Evolutionary conservation across 2,797 vertebrate species (phyloP).

Genomic region (Sciaenops ocellatus): DNA sequence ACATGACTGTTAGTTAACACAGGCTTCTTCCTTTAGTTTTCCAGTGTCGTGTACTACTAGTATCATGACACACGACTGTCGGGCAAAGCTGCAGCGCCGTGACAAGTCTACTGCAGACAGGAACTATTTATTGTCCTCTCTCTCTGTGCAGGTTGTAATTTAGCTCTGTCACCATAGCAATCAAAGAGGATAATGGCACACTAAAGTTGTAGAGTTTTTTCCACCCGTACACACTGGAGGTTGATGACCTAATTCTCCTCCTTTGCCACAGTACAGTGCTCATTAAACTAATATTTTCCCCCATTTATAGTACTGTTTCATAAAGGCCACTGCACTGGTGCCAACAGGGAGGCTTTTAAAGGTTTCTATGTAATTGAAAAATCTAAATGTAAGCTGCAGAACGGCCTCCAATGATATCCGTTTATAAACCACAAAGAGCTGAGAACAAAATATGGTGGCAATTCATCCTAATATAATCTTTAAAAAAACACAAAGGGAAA

Average conservation of each 20-base stretch:
- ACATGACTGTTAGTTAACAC: neutral
- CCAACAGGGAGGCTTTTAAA: conserved; percentile 16
- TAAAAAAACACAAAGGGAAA: conserved; percentile 20
- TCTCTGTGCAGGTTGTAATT: conserved; percentile 69
- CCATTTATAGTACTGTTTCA: conserved; percentile 27
- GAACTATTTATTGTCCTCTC: conserved; percentile 61
- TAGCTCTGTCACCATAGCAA: conserved; percentile 68
- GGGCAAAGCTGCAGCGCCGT: neutral
- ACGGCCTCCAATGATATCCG: conserved; percentile 14
- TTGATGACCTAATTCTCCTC: conserved; percentile 43
- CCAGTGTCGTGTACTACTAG: neutral
- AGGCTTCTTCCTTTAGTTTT: neutral
- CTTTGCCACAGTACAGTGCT: conserved; percentile 25
- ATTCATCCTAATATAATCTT: conserved; percentile 28
- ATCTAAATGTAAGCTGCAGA: conserved; percentile 22
- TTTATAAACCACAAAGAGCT: conserved; percentile 38
- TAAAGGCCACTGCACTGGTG: neutral
- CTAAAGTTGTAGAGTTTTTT: conserved; percentile 38
- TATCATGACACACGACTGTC: conserved; percentile 19
- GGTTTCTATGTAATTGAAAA: conserved; percentile 39
- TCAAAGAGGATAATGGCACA: conserved; percentile 62
- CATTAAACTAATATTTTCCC: conserved; percentile 46
- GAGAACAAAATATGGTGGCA: conserved; percentile 17
- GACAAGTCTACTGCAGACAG: conserved; percentile 23
- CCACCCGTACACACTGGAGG: conserved; percentile 46